These are phyloP conservation scores for Zosterops japonicus DNA, from an alignment of 2,113 vertebrate species.

Conservation along the genomic window DNA sequence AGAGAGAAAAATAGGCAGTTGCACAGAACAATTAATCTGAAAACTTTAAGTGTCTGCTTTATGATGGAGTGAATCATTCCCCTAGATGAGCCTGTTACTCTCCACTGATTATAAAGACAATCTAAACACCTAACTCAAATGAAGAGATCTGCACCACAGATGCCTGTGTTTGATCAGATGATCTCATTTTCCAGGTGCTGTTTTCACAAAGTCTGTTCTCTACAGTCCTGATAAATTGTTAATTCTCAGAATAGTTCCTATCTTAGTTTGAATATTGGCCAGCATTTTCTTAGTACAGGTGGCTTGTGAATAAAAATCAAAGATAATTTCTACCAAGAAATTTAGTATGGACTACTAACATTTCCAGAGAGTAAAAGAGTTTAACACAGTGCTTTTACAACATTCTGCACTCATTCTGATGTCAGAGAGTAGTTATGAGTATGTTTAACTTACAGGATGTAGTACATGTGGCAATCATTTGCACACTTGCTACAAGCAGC, in stretches of 20 bases:
- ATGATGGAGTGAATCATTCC: not conserved
- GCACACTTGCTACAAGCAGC: not conserved
- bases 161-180: not conserved
- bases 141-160: not conserved
- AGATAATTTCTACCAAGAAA: not conserved
- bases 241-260: not conserved
- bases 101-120: not conserved
- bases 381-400: not conserved
- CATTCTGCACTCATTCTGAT: not conserved
- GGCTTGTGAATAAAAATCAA: not conserved
- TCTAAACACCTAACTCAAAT: not conserved
- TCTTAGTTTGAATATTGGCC: not conserved
- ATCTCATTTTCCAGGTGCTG: not conserved
- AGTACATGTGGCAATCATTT: not conserved
- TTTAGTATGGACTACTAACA: not conserved
- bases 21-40: not conserved
- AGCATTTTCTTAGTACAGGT: not conserved
- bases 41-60: constrained; percentile 12
- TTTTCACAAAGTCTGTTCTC: not conserved
- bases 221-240: not conserved
- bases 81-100: not conserved
- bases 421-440: not conserved
- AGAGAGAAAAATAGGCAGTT: not conserved
- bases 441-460: not conserved
- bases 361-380: not conserved